These are phyloP conservation scores for Steatornis caripensis DNA, from an alignment of 2,113 vertebrate genomes.

Conservation along the genomic window DNA sequence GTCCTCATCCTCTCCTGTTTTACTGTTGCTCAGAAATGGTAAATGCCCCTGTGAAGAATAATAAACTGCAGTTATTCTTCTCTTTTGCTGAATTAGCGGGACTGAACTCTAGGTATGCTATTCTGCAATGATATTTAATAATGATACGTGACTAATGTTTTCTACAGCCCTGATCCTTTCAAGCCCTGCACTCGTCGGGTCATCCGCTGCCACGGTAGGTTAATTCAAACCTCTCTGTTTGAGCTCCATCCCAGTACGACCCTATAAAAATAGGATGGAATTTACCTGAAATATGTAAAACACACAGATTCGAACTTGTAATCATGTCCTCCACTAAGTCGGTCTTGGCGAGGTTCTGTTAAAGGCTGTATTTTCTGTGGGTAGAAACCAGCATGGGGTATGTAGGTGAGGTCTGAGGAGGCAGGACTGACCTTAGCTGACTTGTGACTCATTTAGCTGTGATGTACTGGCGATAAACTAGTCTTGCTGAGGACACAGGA, in stretches of 20 bases:
- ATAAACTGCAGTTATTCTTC: neutral
- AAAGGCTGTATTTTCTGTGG: neutral
- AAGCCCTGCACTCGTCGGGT: neutral
- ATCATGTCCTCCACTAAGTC: neutral
- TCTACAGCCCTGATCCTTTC: neutral
- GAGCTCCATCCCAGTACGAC: neutral
- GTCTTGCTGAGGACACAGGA: neutral
- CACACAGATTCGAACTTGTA: neutral
- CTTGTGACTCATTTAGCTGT: neutral
- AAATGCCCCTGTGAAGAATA: neutral
- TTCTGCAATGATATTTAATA: slow-evolving; percentile 11
- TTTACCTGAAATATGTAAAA: neutral
- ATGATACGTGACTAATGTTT: neutral
- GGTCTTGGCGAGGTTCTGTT: neutral
- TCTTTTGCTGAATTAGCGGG: slow-evolving; percentile 5
- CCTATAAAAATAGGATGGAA: neutral
- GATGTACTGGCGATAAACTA: slow-evolving; percentile 3
- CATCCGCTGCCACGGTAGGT: neutral
- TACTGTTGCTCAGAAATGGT: neutral
- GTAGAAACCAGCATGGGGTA: neutral
- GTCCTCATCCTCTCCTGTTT: neutral
- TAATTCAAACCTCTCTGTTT: neutral
- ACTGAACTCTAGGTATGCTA: neutral
- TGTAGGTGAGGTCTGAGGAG: neutral
- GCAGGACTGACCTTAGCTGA: neutral